Evolutionary conservation across 1,140 invertebrate genomes (phyloP).

Genomic region (Rhizoglyphus robini): DNA sequence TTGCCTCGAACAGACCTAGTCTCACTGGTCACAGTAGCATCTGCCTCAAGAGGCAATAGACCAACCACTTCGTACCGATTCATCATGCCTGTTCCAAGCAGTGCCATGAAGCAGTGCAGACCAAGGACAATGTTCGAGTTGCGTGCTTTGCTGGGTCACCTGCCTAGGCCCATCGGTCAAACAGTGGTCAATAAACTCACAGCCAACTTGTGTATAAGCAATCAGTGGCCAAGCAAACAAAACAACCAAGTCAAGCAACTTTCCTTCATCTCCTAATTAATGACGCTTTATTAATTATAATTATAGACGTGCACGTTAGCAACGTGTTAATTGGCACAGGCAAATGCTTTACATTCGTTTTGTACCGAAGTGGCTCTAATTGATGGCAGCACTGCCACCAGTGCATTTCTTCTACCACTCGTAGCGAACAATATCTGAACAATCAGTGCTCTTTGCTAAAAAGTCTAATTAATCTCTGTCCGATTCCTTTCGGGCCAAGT

Average conservation of each 20-base stretch:
- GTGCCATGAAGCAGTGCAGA: no score
- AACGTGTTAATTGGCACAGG: slow-evolving; percentile 4
- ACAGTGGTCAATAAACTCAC: background rate
- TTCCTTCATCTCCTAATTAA: slow-evolving; percentile 8
- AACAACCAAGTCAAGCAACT: background rate
- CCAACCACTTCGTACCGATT: no score
- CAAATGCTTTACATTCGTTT: background rate
- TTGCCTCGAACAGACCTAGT: background rate
- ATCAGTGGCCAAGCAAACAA: background rate
- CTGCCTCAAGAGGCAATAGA: no score
- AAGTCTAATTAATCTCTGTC: background rate
- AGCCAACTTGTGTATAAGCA: background rate
- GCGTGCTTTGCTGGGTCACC: background rate
- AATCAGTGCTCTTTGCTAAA: no score
- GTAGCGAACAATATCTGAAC: background rate
- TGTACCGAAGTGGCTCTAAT: background rate
- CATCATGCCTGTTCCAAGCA: no score
- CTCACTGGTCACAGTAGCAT: no score
- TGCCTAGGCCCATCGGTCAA: background rate
- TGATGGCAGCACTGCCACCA: background rate
- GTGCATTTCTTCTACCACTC: background rate
- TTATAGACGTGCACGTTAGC: slow-evolving; percentile 2
- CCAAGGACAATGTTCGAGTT: background rate
- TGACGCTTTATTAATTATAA: slow-evolving; percentile 2
- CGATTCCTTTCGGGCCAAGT: background rate